Conservation (phyloP, 2,888 invertebrate species). For the Bellardia bayeri region DNA sequence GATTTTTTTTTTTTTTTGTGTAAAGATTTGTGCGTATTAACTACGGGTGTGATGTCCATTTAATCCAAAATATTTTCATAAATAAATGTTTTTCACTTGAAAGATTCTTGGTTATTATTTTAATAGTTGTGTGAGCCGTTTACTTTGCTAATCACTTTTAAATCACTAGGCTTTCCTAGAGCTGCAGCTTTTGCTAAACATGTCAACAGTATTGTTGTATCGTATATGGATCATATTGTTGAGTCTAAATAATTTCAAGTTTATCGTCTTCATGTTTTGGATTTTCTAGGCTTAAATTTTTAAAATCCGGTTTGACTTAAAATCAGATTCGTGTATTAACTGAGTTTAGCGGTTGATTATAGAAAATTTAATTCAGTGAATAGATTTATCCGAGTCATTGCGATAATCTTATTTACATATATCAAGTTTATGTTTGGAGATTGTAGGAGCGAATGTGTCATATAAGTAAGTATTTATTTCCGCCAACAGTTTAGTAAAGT, state of each 20-base stretch:
- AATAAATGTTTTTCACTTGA: slow-evolving; percentile 29
- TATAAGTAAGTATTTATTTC: too few species aligned
- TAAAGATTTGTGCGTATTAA: slow-evolving; percentile 27
- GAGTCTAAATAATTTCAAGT: slow-evolving; percentile 3
- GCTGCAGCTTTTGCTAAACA: neutral
- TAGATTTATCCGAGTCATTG: neutral
- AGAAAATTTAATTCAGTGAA: neutral
- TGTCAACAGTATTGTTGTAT: neutral
- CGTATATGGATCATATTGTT: neutral
- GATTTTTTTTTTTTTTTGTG: slow-evolving; percentile 1
- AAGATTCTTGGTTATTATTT: neutral
- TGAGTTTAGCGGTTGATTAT: neutral
- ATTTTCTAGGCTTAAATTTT: neutral
- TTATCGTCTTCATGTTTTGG: neutral
- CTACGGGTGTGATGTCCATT: slow-evolving; percentile 48
- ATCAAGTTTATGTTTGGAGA: neutral
- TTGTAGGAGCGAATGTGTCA: too few species aligned
- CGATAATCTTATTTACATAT: neutral
- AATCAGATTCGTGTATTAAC: neutral
- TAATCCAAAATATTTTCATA: slow-evolving; percentile 51
- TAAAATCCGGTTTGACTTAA: slow-evolving; percentile 4
- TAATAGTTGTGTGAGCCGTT: slow-evolving; percentile 1
- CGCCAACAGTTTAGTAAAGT: too few species aligned
- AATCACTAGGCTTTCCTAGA: neutral
- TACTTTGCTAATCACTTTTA: slow-evolving; percentile 27